Evolutionary conservation across 2,113 vertebrate species (phyloP), one percentile per base, ranked within the genome.

Genomic region (Speoplatyrhinus poulsoni): DNA sequence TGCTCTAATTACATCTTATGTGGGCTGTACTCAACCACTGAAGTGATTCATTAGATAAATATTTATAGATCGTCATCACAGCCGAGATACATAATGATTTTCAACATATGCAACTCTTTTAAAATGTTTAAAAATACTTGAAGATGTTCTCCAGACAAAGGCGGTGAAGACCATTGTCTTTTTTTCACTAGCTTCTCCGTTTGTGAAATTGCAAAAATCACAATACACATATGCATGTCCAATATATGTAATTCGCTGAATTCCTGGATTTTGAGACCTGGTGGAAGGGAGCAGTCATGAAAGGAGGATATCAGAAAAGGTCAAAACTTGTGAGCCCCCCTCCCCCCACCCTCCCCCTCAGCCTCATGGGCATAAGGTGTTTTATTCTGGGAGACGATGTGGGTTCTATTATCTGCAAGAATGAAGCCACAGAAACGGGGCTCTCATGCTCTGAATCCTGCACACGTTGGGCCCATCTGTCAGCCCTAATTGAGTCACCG

Each of bases 381-480:
- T 88, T 88, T 88, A 86, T 87, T 90, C 82, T 82, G 73, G 87
- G 82, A 89, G 88, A 88, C 82, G 79, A 77, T 84, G 87, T 81
- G 75, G 88, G 86, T 84, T 92, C 91, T 90, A 92, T 92, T 91
- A 92, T 84, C 82, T 88, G 86, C 83, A 72, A 85, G 82, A 90
- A 86, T 11, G 84, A 74, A 85, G 76, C 76, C 49, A 46, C 73
- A 67, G 62, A 87, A 87, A 79, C 54, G 62, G 78, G 82, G 68
- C 83, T 87, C 90, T 90, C 87, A 91, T 77, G 90, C 91, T 92
- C 89, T 90, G 86, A 89, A 92, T 91, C 87, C 83, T 85, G 82
- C 88, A 82, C 83, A 80, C 87, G 88, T 88, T 80, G 74, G 86
- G 77, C 86, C 91, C 92, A 92, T 93, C 91, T 93, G 92, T 91